These are phyloP conservation scores for Boleophthalmus pectinirostris DNA, from an alignment of 2,113 vertebrate genomes.

Conservation along the genomic window DNA sequence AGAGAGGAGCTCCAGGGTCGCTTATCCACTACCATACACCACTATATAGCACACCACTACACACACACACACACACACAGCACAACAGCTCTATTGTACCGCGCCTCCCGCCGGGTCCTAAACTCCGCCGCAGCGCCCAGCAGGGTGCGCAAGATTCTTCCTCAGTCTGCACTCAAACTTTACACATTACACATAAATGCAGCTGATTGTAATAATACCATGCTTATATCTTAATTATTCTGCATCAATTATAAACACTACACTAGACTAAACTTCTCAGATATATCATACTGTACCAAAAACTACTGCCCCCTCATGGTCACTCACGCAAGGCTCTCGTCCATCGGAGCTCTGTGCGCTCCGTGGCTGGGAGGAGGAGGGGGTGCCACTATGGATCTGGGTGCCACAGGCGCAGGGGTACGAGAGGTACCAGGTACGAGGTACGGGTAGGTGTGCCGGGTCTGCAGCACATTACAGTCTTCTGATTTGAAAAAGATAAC, in stretches of 20 bases:
- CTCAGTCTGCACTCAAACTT: background rate
- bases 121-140: conserved; percentile 78
- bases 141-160: conserved; percentile 50
- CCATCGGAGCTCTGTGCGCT: no score
- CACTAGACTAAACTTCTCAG: background rate
- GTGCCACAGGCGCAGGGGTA: no score
- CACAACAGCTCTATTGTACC: conserved; percentile 94
- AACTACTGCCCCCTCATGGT: background rate
- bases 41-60: no score
- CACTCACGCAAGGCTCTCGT: no score
- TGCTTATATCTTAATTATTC: background rate
- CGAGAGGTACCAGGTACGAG: no score
- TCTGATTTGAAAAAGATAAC: no score
- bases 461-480: no score
- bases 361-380: no score
- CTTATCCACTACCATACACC: conserved; percentile 48
- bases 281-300: no score
- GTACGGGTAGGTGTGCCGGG: no score
- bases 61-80: conserved; percentile 42
- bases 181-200: background rate
- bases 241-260: background rate
- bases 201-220: background rate
- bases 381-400: no score
- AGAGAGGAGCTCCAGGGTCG: conserved; percentile 61
- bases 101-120: conserved; percentile 81